A percentile compares a stretch with the other conserved stretches of the same genome.
Evolutionary conservation across 2,797 vertebrate genomes (phyloP).

Genomic region (Malacoraja senta): DNA sequence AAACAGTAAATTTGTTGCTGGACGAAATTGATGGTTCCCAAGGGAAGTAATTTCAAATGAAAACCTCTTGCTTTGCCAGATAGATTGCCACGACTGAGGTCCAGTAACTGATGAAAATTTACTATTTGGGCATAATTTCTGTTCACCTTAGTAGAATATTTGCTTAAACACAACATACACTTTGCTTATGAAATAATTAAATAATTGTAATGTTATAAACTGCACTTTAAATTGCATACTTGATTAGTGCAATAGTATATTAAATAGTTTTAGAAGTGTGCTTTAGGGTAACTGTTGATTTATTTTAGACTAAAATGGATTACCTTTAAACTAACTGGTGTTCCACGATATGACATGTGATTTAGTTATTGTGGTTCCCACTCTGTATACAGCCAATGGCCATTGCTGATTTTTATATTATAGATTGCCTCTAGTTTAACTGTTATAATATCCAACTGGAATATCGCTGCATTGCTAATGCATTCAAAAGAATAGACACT

Average conservation of each 20-base stretch:
- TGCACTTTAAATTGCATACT: neutral
- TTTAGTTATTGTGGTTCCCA: neutral
- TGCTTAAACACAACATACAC: neutral
- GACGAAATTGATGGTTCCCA: conserved; percentile 19
- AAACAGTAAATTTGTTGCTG: neutral
- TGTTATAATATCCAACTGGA: neutral
- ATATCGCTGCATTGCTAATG: neutral
- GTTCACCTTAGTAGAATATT: neutral
- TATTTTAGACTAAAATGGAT: neutral
- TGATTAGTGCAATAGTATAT: neutral
- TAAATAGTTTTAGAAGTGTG: neutral
- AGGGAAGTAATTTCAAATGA: conserved; percentile 15
- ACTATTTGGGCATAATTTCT: neutral
- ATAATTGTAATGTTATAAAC: neutral
- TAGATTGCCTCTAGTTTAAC: neutral
- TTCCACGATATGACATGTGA: neutral
- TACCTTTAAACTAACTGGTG: neutral
- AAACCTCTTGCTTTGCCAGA: neutral
- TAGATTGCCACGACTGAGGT: neutral
- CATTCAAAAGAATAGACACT: too few species aligned
- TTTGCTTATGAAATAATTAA: neutral
- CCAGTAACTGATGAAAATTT: neutral
- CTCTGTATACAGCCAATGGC: neutral
- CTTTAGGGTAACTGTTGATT: neutral
- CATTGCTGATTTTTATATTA: neutral